These are phyloP conservation scores for Zapornia atra DNA, from an alignment of 2,113 vertebrate genomes.

Conservation along the genomic window DNA sequence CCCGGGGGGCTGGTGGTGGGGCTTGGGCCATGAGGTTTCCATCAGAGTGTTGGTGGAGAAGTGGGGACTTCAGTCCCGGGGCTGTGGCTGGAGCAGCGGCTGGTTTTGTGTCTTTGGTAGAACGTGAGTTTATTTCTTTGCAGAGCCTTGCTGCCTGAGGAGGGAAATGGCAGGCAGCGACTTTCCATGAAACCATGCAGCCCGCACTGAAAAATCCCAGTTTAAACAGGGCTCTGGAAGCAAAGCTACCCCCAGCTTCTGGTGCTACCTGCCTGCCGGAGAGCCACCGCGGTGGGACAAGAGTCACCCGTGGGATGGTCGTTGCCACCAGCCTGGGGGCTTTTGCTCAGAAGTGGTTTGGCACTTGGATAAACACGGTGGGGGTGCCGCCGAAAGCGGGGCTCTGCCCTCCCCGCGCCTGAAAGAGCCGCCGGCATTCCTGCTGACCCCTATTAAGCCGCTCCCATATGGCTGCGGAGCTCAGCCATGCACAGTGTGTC, in stretches of 20 bases:
- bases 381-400: neutral
- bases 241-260: rapidly evolving
- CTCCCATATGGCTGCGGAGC: neutral
- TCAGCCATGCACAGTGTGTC: constrained; percentile 1
- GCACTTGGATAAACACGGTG: neutral
- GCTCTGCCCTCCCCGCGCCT: neutral
- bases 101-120: neutral
- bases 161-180: rapidly evolving
- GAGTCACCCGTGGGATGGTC: neutral
- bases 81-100: rapidly evolving
- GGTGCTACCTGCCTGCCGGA: neutral
- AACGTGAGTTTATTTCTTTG: neutral
- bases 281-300: neutral
- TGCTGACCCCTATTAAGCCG: neutral
- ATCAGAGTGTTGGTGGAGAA: neutral
- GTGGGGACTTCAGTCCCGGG: rapidly evolving
- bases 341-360: neutral
- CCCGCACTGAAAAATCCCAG: neutral
- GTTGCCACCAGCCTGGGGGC: rapidly evolving
- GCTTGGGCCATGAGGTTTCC: rapidly evolving
- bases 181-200: rapidly evolving
- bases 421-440: rapidly evolving
- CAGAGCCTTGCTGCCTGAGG: rapidly evolving
- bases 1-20: neutral
- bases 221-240: neutral